Base-by-base conservation (phyloP, 30 jellyfish, hydroid and myxozoan species). In the Aurelia sp. region DNA sequence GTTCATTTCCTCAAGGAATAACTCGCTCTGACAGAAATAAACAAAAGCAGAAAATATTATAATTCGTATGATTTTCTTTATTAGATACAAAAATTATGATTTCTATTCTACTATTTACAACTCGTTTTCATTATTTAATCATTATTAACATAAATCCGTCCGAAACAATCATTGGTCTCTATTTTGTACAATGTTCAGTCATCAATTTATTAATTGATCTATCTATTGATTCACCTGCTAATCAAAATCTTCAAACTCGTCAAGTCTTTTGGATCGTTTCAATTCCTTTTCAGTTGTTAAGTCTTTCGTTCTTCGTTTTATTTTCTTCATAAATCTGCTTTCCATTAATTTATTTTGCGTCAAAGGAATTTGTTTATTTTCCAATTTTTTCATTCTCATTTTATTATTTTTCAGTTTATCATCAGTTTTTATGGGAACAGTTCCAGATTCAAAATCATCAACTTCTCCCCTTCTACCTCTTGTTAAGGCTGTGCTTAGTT, bases 281-380 rank as follows among this genome's bases (percentile, higher is more conserved):
- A 90, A 76, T 65, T 90, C 97, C 63, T 74, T 90, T 79, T 90
- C 97, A 33, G 88, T 79, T 13, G 97, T 52, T 55, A 81, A 59
- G 58, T 90, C 97, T 69, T 90, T 90, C 65, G 97, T 90, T 38
- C 68, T 82, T 76, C 97, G 73, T 61, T 82, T 90, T 24, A 61
- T 70, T 59, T 90, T 90, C 63, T 52, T 67, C 87, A 72, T 63
- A 33, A 74, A 58, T 38, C 94, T 61, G 70, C 71, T 63, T 74
- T 80, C 92, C 40, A 57, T 35, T 10, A 84, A 73, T 60, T 85
- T 73, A 57, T 88, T 87, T 20, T 68, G 92, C 53, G 89, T 80
- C 64, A 71, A 78, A 40, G 92, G 92, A 33, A 19, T 35, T 69
- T 58, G 88, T 67, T 50, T 58, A 9, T 58, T 30, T 27, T 60